Conservation (phyloP, 35 echinoderm and acorn worm genomes). For the Apostichopus californicus region DNA sequence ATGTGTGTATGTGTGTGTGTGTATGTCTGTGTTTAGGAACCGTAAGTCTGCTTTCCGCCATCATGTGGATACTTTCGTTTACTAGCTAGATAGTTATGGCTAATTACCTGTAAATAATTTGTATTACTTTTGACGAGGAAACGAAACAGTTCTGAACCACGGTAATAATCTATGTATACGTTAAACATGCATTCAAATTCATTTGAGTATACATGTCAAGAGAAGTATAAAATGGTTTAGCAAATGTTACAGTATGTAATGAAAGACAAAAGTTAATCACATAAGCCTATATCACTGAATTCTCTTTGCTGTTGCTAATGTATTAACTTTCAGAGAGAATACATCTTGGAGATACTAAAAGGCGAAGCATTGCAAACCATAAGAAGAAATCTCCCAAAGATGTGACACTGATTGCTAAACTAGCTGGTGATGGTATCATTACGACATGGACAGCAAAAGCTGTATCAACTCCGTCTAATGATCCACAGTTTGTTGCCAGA, state of each 20-base stretch:
- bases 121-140: no score
- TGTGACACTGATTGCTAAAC: neutral
- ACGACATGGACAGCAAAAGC: neutral
- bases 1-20: no score
- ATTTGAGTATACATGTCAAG: neutral
- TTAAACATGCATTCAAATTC: neutral
- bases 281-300: neutral
- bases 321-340: neutral
- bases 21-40: no score
- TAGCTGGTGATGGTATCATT: neutral
- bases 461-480: neutral
- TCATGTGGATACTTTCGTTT: no score
- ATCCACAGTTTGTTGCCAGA: neutral
- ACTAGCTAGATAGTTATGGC: no score
- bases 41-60: no score
- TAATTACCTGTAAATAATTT: no score
- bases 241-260: neutral
- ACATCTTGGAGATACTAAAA: neutral
- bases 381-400: neutral
- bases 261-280: neutral
- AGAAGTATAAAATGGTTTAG: neutral
- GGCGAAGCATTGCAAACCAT: neutral
- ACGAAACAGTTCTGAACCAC: neutral
- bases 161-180: neutral
- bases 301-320: neutral